phyloP scores from a whole-genome alignment of 2,113 vertebrate genomes.

The Labeo catla region DNA sequence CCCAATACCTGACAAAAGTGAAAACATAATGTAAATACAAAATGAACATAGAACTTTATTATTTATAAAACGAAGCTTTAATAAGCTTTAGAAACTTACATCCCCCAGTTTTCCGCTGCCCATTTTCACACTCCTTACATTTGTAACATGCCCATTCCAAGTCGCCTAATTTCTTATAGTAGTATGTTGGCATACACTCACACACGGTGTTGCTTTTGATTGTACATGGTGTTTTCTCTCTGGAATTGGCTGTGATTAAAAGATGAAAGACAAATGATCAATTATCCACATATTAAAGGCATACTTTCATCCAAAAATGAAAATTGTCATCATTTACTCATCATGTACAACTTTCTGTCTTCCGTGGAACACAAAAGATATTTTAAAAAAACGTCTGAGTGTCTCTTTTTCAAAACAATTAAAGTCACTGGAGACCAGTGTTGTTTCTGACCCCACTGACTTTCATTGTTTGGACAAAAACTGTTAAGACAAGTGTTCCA shows the following conservation, averaged over 20 bases:
- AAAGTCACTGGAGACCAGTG: neutral
- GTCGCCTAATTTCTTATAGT: neutral
- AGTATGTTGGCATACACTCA: conserved; percentile 60
- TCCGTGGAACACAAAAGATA: neutral
- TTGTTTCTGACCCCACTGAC: neutral
- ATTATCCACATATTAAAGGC: neutral
- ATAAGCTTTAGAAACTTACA: conserved; percentile 65
- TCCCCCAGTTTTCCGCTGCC: neutral
- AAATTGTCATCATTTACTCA: no score
- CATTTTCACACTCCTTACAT: conserved; percentile 56
- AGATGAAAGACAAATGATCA: neutral
- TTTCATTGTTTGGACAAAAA: neutral
- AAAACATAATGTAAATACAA: neutral
- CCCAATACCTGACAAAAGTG: conserved; percentile 60
- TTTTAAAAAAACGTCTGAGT: neutral
- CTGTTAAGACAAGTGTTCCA: neutral
- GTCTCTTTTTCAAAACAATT: neutral
- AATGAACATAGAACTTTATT: neutral
- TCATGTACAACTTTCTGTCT: no score
- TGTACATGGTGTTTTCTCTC: neutral
- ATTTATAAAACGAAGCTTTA: neutral
- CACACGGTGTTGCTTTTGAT: conserved; percentile 40
- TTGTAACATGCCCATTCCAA: neutral
- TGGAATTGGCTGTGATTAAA: neutral
- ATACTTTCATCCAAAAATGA: neutral